These are phyloP conservation scores for Coendou prehensilis DNA, from an alignment of 2,797 vertebrate genomes.

Conservation along the genomic window DNA sequence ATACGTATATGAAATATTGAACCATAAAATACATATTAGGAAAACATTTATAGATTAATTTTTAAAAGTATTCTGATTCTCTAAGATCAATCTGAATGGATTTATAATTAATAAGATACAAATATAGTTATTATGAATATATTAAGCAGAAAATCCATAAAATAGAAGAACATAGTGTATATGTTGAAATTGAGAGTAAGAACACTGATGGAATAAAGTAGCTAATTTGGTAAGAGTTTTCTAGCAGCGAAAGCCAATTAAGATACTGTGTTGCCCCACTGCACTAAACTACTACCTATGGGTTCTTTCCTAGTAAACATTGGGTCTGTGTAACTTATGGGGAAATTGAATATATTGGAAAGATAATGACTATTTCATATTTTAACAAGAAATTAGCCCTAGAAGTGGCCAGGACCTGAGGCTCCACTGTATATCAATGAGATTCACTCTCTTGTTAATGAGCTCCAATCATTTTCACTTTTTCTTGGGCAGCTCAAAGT, in stretches of 20 bases:
- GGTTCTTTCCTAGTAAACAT: neutral
- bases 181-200: neutral
- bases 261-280: neutral
- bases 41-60: neutral
- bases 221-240: neutral
- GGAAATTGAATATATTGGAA: neutral
- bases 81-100: neutral
- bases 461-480: neutral
- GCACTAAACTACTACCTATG: neutral
- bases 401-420: neutral
- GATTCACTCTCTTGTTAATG: neutral
- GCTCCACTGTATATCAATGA: neutral
- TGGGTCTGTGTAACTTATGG: neutral
- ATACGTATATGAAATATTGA: neutral
- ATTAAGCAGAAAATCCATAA: neutral
- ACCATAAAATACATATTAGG: neutral
- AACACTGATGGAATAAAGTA: neutral
- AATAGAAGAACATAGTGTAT: neutral
- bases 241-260: neutral
- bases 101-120: neutral
- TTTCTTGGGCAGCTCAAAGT: neutral
- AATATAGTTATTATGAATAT: neutral
- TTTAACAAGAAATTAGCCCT: neutral
- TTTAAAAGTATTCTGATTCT: neutral
- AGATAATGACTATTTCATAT: neutral